These are phyloP conservation scores for Nasonia longicornis DNA, from an alignment of 1,140 invertebrate species.

Conservation along the genomic window DNA sequence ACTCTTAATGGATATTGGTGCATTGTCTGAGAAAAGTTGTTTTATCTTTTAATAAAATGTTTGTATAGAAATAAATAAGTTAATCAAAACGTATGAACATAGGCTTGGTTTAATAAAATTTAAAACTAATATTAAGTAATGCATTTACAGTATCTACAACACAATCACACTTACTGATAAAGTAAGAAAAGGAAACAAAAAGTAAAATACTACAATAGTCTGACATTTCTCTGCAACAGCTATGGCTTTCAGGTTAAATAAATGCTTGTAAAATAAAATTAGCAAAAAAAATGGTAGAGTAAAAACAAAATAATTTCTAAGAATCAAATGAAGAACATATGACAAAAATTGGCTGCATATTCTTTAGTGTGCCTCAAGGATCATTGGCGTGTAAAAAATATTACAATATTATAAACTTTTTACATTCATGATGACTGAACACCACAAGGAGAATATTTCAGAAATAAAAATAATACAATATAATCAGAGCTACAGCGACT, in stretches of 20 bases:
- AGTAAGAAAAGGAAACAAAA: no score
- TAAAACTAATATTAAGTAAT: background rate
- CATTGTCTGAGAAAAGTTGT: background rate
- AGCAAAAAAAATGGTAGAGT: background rate
- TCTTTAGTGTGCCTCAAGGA: background rate
- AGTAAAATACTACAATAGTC: no score
- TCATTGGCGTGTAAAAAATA: background rate
- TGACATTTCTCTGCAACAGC: background rate
- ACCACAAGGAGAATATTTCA: background rate
- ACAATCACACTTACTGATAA: background rate
- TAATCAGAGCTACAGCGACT: constrained; percentile 5
- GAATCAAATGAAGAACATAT: background rate
- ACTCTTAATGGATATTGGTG: constrained; percentile 18
- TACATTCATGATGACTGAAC: constrained; percentile 27
- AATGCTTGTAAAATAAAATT: background rate
- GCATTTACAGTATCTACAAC: background rate
- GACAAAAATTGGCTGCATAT: background rate
- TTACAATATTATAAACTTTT: constrained; percentile 19
- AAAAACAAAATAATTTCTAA: background rate
- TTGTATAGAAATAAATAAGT: no score
- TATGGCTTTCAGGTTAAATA: background rate
- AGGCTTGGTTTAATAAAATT: background rate
- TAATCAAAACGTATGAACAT: background rate
- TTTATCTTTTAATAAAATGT: background rate
- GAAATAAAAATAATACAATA: constrained; percentile 6